Base-by-base conservation (phyloP, 2,888 invertebrate species). In the Lysandra bellargus region DNA sequence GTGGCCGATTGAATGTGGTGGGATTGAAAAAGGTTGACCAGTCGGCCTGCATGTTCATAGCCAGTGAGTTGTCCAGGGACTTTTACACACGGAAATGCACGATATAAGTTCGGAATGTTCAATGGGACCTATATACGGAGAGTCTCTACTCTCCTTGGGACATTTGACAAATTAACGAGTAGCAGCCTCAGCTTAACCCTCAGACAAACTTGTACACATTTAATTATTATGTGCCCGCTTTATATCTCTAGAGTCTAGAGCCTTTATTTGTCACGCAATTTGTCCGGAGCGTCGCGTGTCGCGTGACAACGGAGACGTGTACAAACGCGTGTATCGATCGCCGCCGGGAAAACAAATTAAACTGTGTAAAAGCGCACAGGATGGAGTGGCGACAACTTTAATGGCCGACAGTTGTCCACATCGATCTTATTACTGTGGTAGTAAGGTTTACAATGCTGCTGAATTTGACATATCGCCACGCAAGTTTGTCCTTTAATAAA, bases 261-360 rank as follows among this genome's bases (percentile, higher is more conserved):
- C 61, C 23, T 61, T 30, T 23, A 64, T 64, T 64, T 23, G 64
- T 64, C 64, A 37, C 14, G 33, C 33, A 7, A 69, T 69, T 69
- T 69, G 5, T 69, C 64, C 64, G 1, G 23, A 2, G 64, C 9
- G 64, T 6, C 61, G 64, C 30, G 64, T 7, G 23, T 69, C 69
- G 69, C 33, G 40, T 5, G 33, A 83, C 84, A 87, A 82, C 85
- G 90, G 84, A 82, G 60, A 83, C 86, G 14, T 3, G 78, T 82
- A 6, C 23, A 78, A 83, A 83, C 85, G 85, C 88, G 84, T 84
- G 83, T 87, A 90, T 90, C 89, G 90, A 90, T 88, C 89, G 83
- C 81, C 80, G 83, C 69, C 69, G 88, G 88, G 88, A 87, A 89
- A 90, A 89, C 89, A 90, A 90, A 90, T 90, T 89, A 90, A 88